These are phyloP conservation scores for Rhea americana DNA, from an alignment of 2,113 vertebrate species.

Conservation along the genomic window DNA sequence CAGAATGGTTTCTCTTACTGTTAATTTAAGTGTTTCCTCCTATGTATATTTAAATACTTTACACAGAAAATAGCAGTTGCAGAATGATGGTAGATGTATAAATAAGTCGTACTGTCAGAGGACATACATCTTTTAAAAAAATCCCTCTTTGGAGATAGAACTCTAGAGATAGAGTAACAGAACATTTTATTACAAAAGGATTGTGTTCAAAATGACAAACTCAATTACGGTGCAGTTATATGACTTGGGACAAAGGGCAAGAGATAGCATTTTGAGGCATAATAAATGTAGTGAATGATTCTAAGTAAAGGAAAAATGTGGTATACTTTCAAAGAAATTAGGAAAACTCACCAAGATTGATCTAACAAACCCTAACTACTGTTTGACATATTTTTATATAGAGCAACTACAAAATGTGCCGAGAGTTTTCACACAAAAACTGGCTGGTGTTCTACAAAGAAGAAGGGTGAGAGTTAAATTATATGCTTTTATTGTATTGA, in stretches of 20 bases:
- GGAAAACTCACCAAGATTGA: background rate
- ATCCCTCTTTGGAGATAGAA: background rate
- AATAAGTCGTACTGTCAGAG: background rate
- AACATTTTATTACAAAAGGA: background rate
- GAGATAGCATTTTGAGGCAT: background rate
- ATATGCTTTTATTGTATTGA: background rate
- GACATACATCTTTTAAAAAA: background rate
- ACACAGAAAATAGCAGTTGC: background rate
- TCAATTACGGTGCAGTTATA: background rate
- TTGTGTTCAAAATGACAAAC: background rate
- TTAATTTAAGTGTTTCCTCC: background rate
- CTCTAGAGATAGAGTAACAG: background rate
- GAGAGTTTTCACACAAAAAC: conserved; percentile 95
- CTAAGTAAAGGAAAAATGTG: background rate
- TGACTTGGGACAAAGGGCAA: background rate
- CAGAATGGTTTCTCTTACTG: background rate
- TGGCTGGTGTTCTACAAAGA: conserved; percentile 96
- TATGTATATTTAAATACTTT: background rate
- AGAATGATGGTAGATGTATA: background rate
- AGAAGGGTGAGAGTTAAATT: conserved; percentile 80
- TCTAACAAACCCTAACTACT: background rate
- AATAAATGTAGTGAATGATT: background rate
- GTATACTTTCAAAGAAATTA: background rate
- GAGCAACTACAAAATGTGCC: conserved; percentile 88
- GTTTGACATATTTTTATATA: conserved; percentile 45